Base-by-base conservation (phyloP, 1,140 invertebrate species). In the Neuroterus valhalla region DNA sequence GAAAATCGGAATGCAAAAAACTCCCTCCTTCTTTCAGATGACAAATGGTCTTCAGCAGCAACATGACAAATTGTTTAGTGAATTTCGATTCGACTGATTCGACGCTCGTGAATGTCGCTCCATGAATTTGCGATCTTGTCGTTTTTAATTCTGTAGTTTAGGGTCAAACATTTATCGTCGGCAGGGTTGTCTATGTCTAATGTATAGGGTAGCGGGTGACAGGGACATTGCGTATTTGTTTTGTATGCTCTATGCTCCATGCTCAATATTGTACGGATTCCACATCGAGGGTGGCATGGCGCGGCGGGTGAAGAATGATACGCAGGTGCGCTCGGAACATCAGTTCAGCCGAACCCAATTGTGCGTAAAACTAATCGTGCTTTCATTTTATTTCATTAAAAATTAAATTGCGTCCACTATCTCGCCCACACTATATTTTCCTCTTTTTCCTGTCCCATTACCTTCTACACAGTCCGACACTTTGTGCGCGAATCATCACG, bases 291-390 rank as follows among this genome's bases (percentile, higher is more conserved):
- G 78, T 78, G 76, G 71, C 66, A 78, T 73, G 76, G 75, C 79
- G 78, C 76, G 76, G 71, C 66, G 79, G 75, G 76, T 80, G 77
- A 79, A 78, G 79, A 81, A 82, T 82, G 79, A 78, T 76, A 74
- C 74, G 82, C 81, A 82, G 81, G 82, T 82, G 81, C 80, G 78
- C 74, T 77, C 70, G 76, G 71, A 73, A 68, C 55, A 62, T 62
- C 23, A 31, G 55, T 62, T 62, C 31, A 66, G 77, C 77, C 72
- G 55, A 78, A 80, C 77, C 79, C 79, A 84, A 82, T 84, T 81
- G 79, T 77, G 79, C 78, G 75, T 81, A 77, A 84, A 82, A 80
- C 81, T 79, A 84, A 82, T 84, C 75, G 72, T 73, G 71, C 75
- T 78, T 78, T 79, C 74, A 78, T 77, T 77, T 77, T 75, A 71